Percentiles rank a stretch among this genome's conserved stretches.
Conservation (phyloP, 1,140 invertebrate genomes). For the Hylyphantes graminicola region DNA sequence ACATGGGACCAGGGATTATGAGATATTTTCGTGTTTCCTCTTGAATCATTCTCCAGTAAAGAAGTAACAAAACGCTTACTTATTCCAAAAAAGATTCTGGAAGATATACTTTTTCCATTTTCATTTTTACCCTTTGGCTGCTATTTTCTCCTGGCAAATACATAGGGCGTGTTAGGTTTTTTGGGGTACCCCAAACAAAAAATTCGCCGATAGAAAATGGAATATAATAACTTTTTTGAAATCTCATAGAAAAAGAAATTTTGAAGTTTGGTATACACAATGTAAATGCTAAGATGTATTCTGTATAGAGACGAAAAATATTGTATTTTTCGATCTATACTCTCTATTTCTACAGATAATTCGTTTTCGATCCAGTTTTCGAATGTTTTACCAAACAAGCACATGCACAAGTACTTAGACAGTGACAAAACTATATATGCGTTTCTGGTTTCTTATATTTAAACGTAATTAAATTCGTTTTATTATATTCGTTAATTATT, state of each 20-base stretch:
- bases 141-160: slow-evolving; percentile 12
- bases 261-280: background rate
- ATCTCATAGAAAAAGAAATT: background rate
- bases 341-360: slow-evolving; percentile 22
- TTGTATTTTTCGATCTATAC: slow-evolving; percentile 26
- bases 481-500: too few species aligned
- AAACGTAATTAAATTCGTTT: too few species aligned
- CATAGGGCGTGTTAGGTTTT: slow-evolving; percentile 30
- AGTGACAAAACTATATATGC: too few species aligned
- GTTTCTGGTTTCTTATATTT: too few species aligned
- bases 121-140: background rate
- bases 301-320: background rate
- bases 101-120: slow-evolving; percentile 5
- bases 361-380: slow-evolving; percentile 12
- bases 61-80: slow-evolving; percentile 18
- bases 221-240: slow-evolving; percentile 20
- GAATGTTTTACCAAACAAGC: too few species aligned
- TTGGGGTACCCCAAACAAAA: background rate
- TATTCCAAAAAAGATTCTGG: slow-evolving; percentile 28
- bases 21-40: background rate
- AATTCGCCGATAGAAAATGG: slow-evolving; percentile 35
- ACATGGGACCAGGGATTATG: too few species aligned
- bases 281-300: background rate
- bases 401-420: too few species aligned
- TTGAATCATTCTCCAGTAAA: slow-evolving; percentile 6